phyloP scores from a whole-genome alignment of 2,113 vertebrate species.

The Microcebus ravelobensis region DNA sequence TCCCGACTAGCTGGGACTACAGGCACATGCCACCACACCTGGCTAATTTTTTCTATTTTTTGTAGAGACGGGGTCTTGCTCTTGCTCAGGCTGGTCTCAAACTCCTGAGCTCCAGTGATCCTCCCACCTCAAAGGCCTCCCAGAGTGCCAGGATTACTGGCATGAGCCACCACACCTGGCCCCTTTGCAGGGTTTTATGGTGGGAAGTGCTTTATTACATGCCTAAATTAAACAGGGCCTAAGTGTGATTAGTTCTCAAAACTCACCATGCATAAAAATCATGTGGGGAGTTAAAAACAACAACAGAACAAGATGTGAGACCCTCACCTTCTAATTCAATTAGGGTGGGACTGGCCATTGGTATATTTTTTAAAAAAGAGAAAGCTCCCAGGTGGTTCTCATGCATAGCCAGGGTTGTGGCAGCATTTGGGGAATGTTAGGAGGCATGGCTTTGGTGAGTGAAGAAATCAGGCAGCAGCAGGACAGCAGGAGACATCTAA shows the following conservation, averaged over 20 bases:
- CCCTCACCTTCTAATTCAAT: background rate
- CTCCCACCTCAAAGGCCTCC: no score
- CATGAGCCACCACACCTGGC: no score
- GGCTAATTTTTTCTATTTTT: no score
- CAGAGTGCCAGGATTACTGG: no score
- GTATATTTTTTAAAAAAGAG: background rate
- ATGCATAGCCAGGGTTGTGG: background rate
- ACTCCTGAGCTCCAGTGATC: no score
- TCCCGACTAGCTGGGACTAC: no score
- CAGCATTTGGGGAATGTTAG: background rate
- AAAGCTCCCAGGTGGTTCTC: background rate
- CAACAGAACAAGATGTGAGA: background rate
- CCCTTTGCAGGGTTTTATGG: slow-evolving; percentile 6
- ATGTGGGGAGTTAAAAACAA: background rate
- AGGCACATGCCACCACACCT: no score
- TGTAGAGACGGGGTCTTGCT: no score
- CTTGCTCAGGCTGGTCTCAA: no score
- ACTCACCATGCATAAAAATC: background rate
- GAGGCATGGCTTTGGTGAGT: background rate
- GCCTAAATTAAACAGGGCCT: slow-evolving; percentile 12
- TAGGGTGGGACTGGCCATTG: background rate
- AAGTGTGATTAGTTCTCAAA: background rate
- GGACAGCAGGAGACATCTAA: fast-evolving
- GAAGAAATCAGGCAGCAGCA: background rate
- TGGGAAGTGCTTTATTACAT: background rate